Base-by-base conservation (phyloP, 1,140 invertebrate species). In the Galendromus occidentalis region DNA sequence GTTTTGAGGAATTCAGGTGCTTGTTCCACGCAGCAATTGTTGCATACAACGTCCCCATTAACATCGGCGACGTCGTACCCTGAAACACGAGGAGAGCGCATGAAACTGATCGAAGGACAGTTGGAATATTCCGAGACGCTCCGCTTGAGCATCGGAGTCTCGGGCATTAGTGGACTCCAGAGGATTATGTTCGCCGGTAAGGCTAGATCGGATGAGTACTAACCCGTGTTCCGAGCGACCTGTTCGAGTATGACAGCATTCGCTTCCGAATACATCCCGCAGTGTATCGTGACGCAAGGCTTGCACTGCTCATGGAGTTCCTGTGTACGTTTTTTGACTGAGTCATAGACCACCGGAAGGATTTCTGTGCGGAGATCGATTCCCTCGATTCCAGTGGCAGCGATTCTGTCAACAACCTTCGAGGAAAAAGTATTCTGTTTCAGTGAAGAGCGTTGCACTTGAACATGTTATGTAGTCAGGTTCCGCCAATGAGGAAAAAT, bases 351-450 rank as follows among this genome's bases (percentile, higher is more conserved):
- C 17, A 59, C 51, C 14, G 51, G 51, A 18, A 59, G 9, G 17
- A 59, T 59, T 33, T 59, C 51, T 2, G 51, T 59, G 14, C 51
- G 51, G 33, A 59, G 51, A 25, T 59, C 51, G 14, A 59, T 59
- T 4, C 33, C 33, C 1, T 59, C 51, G 51, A 59, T 59, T 17
- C 51, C 51, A 14, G 33, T 18, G 17, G 25, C 33, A 2, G 25
- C 51, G 25, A 59, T 29, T 14, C 33, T 25, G 25, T 59, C 51
- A n/a, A 59, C 51, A 4, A 59, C 51, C 51, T 59, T 25, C 33
- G 25, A 29, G 9, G 9, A 9, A 39, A 39, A 6, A 39, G 9
- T 39, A 6, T 39, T 9, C 9, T 6, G 33, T 9, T n/a, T 44
- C 42, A 44, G 12, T 44, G 18, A 12, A 18, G 12, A 18, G 12